Percentiles rank a stretch among this genome's conserved stretches.
Conservation (phyloP, 2,113 vertebrate species). For the Macquaria ambigua region DNA sequence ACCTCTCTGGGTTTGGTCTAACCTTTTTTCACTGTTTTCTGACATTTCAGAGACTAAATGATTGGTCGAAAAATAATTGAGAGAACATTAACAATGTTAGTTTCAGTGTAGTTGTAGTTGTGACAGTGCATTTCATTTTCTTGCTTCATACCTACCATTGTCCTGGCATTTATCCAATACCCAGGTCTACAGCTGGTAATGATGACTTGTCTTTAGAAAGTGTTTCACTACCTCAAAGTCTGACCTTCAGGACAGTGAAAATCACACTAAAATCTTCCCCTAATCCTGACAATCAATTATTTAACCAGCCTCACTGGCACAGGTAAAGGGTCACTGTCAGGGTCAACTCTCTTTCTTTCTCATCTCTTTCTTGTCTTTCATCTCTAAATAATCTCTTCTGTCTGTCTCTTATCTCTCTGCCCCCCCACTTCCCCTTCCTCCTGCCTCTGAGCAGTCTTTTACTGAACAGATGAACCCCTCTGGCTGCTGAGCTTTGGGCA, state of each 20-base stretch:
- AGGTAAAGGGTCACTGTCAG: constrained; percentile 8
- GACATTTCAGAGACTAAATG: background rate
- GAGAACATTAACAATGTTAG: background rate
- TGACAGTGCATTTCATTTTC: background rate
- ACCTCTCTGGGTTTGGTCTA: too few relatives aligned
- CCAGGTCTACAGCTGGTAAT: too few relatives aligned
- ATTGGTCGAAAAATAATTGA: background rate
- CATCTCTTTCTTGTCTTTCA: constrained; percentile 4
- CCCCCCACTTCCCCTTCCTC: background rate
- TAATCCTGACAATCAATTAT: constrained; percentile 24
- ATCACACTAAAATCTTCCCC: background rate
- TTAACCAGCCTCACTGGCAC: background rate
- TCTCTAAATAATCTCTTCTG: constrained; percentile 16
- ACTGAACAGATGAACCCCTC: background rate
- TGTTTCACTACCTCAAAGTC: background rate
- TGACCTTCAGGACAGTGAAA: constrained; percentile 24
- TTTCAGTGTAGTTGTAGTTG: background rate
- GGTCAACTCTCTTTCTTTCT: background rate
- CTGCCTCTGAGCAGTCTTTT: constrained; percentile 9
- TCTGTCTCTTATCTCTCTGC: constrained; percentile 23
- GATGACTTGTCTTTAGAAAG: too few relatives aligned
- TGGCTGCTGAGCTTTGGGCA: constrained; percentile 29
- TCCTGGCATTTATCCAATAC: constrained; percentile 2
- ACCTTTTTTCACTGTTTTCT: background rate
- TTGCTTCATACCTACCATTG: background rate